Evolutionary conservation across 2,888 invertebrate genomes (phyloP), one percentile per base, ranked within the genome.

Genomic region (Xestoiulus laeticollis): DNA sequence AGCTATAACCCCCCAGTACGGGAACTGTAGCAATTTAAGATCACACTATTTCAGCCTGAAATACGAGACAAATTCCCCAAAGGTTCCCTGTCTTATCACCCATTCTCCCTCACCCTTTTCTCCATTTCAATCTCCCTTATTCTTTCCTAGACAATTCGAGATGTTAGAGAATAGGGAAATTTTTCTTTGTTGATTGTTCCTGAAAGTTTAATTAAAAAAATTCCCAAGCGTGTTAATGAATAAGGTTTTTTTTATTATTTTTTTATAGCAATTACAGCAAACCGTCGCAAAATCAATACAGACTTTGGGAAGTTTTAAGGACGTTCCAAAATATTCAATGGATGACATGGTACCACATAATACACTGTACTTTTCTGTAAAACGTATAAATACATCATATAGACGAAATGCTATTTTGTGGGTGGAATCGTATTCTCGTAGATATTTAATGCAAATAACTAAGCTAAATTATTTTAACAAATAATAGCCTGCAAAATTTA

Each of bases 31-130:
- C 53, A 59, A 59, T 59, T 59, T 59, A 59, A 59, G 53, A 59
- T 59, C 53, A 59, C 53, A 59, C 53, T 59, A 59, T 59, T n/a
- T 59, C 53, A 59, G 53, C 53, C n/a, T 59, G 53, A 59, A 59
- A 59, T 59, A 59, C n/a, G 53, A 59, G 53, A 59, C 53, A 59
- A 59, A 59, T 59, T 59, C 53, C 53, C 53, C 53, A 59, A 59
- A 59, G 53, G 53, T 59, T 38, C 53, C 53, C 53, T n/a, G 53
- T n/a, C 53, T 59, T 59, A n/a, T 19, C n/a, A 16, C n/a, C 53
- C n/a, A 4, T 59, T 59, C 6, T n/a, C 53, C 48, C 48, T 48
- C 48, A 48, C 19, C 16, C 48, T 48, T 48, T 48, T 48, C 48
- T 14, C 19, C 16, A 10, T 48, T 48, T 48, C 14, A 12, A 48